phyloP scores from a whole-genome alignment of 2,113 vertebrate species.

The Parus major region DNA sequence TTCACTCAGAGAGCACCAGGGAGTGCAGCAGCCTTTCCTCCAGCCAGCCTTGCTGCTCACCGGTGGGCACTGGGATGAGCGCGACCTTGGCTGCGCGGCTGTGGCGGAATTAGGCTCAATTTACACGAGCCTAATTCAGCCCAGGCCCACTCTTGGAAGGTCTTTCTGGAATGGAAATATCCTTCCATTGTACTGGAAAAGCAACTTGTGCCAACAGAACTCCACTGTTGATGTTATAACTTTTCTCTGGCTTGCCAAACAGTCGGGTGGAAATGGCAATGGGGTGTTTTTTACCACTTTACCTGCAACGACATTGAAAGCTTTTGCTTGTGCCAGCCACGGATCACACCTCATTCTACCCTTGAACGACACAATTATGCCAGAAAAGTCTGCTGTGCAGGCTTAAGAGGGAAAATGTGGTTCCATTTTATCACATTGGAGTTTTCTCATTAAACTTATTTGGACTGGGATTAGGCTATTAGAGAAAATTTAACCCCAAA shows the following conservation, averaged over 20 bases:
- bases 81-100: background rate
- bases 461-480: constrained; percentile 69
- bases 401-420: constrained; percentile 64
- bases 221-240: background rate
- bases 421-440: constrained; percentile 67
- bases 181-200: background rate
- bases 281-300: background rate
- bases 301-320: background rate
- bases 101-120: background rate
- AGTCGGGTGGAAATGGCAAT: background rate
- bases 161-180: background rate
- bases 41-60: background rate
- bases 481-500: constrained; percentile 71
- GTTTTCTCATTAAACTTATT: constrained; percentile 70
- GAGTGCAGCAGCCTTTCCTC: background rate
- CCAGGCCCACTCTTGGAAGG: background rate
- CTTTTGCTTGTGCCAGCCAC: constrained; percentile 3
- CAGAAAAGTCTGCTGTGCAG: constrained; percentile 58
- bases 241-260: background rate
- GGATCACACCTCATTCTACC: constrained; percentile 52
- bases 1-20: background rate
- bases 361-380: constrained; percentile 69
- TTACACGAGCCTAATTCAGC: background rate
- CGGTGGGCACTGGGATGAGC: fast-evolving
- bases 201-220: background rate